phyloP scores from a whole-genome alignment of 2,888 invertebrate species.

The Sphecodes monilicornis region DNA sequence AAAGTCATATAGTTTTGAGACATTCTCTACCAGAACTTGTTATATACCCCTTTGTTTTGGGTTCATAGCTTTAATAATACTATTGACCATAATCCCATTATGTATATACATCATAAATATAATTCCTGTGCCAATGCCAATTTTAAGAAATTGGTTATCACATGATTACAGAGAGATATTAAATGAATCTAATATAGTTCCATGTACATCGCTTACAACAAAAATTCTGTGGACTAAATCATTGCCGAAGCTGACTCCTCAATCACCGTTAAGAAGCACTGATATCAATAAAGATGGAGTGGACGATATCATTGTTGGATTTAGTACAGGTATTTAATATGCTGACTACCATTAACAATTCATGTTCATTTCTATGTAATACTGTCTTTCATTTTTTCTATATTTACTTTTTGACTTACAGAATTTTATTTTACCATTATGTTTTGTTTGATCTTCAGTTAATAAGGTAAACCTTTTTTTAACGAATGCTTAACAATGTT shows the following conservation, averaged over 20 bases:
- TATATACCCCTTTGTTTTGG: conserved; percentile 89
- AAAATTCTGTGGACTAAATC: conserved; percentile 89
- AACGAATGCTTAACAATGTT: neutral
- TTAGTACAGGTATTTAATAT: conserved; percentile 89
- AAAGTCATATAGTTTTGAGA: conserved; percentile 85
- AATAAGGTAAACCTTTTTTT: conserved; percentile 38
- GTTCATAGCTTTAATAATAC: conserved; percentile 86
- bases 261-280: conserved; percentile 89
- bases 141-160: conserved; percentile 87
- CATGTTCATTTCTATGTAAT: neutral
- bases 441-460: conserved; percentile 41
- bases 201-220: conserved; percentile 87
- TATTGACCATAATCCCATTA: conserved; percentile 87
- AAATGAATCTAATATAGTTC: conserved; percentile 83
- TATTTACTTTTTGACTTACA: conserved; percentile 51
- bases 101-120: conserved; percentile 88
- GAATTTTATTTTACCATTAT: conserved; percentile 67
- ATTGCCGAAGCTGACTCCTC: conserved; percentile 90
- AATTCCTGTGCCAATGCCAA: conserved; percentile 88
- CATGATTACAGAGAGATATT: conserved; percentile 69
- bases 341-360: neutral
- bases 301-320: conserved; percentile 91
- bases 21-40: conserved; percentile 86
- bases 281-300: conserved; percentile 91
- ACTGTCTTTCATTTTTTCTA: conserved; percentile 26